phyloP scores from a whole-genome alignment of 2,888 invertebrate genomes.

The Petrophora chlorosata region DNA sequence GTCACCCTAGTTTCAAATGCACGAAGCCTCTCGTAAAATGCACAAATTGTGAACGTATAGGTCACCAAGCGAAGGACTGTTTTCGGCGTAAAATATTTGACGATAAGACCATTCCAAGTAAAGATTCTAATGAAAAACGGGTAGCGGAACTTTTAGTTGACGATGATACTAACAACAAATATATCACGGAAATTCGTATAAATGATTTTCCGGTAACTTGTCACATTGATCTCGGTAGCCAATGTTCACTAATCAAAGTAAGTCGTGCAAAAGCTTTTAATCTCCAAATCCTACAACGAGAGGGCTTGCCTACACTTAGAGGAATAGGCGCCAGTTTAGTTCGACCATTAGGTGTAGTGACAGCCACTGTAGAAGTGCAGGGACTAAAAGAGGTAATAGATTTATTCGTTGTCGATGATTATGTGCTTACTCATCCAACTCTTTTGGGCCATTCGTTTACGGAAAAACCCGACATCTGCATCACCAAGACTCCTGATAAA shows the following conservation, averaged over 20 bases:
- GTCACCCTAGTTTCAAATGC: constrained; percentile 29
- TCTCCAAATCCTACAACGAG: not conserved
- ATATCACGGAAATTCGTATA: not conserved
- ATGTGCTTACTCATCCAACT: not conserved
- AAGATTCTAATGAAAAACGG: not conserved
- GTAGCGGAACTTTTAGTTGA: not conserved
- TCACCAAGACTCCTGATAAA: not conserved
- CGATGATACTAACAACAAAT: not conserved
- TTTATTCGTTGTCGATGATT: not conserved
- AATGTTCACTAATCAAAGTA: constrained; percentile 34
- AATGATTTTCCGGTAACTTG: constrained; percentile 6
- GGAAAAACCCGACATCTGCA: not conserved
- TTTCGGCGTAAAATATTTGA: not conserved
- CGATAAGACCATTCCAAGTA: not conserved
- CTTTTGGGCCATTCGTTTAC: constrained; percentile 1
- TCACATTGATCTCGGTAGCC: constrained; percentile 41
- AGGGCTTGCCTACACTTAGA: not conserved
- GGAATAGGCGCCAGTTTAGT: too few relatives aligned
- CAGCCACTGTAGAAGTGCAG: constrained; percentile 4
- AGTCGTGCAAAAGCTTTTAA: constrained; percentile 11
- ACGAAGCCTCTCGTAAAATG: not conserved
- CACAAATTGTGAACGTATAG: not conserved
- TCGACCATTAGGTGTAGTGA: too few relatives aligned
- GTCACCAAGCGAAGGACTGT: constrained; percentile 21
- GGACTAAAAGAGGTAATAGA: not conserved